A percentile compares a stretch with the other conserved stretches of the same genome.
Evolutionary conservation across 2,888 invertebrate species (phyloP).

Genomic region (Colletes collaris): DNA sequence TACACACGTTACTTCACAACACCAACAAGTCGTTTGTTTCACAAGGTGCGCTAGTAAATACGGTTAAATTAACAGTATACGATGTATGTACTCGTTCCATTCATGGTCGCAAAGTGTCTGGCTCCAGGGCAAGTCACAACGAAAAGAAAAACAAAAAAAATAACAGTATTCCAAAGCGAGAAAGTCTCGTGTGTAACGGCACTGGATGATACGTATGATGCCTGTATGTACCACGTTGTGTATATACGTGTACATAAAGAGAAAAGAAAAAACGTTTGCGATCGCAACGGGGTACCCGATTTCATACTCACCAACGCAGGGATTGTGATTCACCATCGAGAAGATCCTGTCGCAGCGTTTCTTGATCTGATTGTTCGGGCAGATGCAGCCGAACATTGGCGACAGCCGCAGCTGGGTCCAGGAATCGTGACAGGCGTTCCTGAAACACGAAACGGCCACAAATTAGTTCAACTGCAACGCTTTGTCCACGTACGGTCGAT

Average conservation of each 20-base stretch:
- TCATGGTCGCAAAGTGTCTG: conserved; percentile 48
- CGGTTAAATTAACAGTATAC: conserved; percentile 47
- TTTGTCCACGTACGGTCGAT: not conserved
- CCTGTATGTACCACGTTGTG: conserved; percentile 33
- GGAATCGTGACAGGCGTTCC: conserved; percentile 93
- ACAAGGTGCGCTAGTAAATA: conserved; percentile 64
- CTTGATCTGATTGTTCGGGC: conserved; percentile 95
- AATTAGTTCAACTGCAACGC: not conserved
- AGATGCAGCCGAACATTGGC: conserved; percentile 96
- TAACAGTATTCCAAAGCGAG: conserved; percentile 29
- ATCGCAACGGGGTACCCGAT: conserved; percentile 10
- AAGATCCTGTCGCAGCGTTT: conserved; percentile 94
- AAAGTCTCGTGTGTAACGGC: conserved; percentile 41
- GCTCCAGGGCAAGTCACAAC: conserved; percentile 45
- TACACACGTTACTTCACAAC: conserved; percentile 66
- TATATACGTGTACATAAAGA: conserved; percentile 39
- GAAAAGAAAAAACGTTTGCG: conserved; percentile 27
- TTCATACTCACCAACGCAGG: conserved; percentile 93
- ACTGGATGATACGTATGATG: conserved; percentile 35
- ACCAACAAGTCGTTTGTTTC: conserved; percentile 63
- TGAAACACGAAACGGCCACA: conserved; percentile 80
- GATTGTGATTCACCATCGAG: conserved; percentile 95
- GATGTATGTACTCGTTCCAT: conserved; percentile 50
- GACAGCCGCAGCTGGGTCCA: conserved; percentile 94
- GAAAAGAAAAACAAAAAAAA: conserved; percentile 21